Evolutionary conservation across 2,797 vertebrate species (phyloP), one percentile per base, ranked within the genome.

Genomic region (Erpetoichthys calabaricus): DNA sequence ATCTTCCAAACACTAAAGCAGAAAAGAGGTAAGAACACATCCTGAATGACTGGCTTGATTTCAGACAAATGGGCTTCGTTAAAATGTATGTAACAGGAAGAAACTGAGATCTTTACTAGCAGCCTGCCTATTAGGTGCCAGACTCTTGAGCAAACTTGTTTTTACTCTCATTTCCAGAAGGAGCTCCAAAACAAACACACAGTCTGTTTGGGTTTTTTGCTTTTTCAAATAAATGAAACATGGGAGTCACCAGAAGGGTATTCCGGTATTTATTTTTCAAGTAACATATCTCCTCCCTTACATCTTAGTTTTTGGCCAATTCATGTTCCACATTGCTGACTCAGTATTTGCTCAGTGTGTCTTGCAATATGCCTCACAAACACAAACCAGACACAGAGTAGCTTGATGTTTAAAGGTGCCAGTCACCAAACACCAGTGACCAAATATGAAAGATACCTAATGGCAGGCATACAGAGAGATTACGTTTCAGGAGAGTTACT

Each of bases 131-230:
- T 77, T 65, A 62, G 62, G 67, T 67, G 58, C 70, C 73, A 75
- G 72, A 77, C 77, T 70, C 77, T 67, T 73, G 69, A 68, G 74
- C 79, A 80, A 83, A 83, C 78, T 78, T 80, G 78, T 82, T 81
- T 82, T 79, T 74, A 78, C 70, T 72, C 70, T 69, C 62, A 80
- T 77, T 83, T 85, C 82, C 81, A 81, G 67, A 56, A 72, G 68
- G 62, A 68, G 53, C 69, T 81, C 82, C 83, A 87, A 85, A 80
- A 79, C 72, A 83, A 86, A 84, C 66, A 69, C 56, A 68, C 61
- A 44, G 60, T 62, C 61, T 60, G 59, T 71, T 64, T 62, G 58
- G 59, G 56, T 60, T 59, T 25, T 25, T 25, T 25, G 25, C 46
- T 53, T 55, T 53, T 60, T 51, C 50, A 50, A 49, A 7, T 7